Conservation (phyloP, 1,140 invertebrate genomes). For the Mamestra configurata region DNA sequence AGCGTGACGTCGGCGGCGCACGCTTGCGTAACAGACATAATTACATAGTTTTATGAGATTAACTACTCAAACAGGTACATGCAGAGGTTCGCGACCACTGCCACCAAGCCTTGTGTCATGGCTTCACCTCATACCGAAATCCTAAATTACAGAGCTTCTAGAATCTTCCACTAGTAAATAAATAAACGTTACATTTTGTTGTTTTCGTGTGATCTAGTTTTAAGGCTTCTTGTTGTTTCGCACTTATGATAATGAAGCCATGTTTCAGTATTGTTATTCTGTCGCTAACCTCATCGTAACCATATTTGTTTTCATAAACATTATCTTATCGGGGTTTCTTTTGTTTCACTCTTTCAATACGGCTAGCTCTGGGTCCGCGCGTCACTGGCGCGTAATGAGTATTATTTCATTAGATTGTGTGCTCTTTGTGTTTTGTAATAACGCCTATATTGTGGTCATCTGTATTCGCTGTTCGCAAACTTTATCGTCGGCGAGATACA, state of each 20-base stretch:
- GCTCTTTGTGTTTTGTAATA: conserved; percentile 42
- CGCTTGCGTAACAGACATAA: conserved; percentile 48
- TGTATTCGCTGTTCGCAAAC: conserved; percentile 17
- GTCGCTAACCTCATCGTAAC: conserved; percentile 48
- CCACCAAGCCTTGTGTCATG: conserved; percentile 35
- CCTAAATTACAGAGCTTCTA: conserved; percentile 33
- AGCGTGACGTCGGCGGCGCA: conserved; percentile 32
- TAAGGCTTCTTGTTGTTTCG: conserved; percentile 15
- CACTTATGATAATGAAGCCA: conserved; percentile 34
- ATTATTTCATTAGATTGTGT: conserved; percentile 28
- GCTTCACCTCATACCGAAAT: conserved; percentile 33
- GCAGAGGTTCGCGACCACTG: conserved; percentile 20
- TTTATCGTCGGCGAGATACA: conserved; percentile 25
- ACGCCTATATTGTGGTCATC: conserved; percentile 36
- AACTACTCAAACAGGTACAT: conserved; percentile 41
- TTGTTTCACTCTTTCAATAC: conserved; percentile 50
- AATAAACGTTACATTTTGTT: conserved; percentile 23
- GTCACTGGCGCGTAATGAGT: conserved; percentile 26
- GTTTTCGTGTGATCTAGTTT: neutral
- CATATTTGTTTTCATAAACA: conserved; percentile 54
- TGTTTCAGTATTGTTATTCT: conserved; percentile 31
- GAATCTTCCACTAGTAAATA: conserved; percentile 29
- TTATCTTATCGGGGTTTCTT: conserved; percentile 56
- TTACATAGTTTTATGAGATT: conserved; percentile 52
- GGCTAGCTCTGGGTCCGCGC: conserved; percentile 13